A percentile compares a stretch with the other conserved stretches of the same genome.
phyloP scores from a whole-genome alignment of 2,113 vertebrate genomes.

The Albula glossodonta region DNA sequence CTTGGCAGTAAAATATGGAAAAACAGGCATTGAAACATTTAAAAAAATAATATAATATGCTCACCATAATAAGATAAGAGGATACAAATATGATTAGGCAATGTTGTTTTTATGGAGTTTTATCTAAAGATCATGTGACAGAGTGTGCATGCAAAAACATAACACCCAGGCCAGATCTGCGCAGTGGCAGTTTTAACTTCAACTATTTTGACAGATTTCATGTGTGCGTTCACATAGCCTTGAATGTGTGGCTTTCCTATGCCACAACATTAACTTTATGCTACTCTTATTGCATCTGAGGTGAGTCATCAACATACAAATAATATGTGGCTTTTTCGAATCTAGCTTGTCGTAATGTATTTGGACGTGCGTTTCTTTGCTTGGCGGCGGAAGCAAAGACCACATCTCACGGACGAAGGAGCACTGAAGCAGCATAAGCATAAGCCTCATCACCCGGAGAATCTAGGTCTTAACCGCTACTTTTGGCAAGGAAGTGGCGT shows the following conservation, averaged over 20 bases:
- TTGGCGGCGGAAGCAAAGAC: not conserved
- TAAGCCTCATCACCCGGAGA: not conserved
- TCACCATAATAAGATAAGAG: not conserved
- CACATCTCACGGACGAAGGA: not conserved
- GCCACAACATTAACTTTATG: not conserved
- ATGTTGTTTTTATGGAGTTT: not conserved
- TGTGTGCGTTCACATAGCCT: not conserved
- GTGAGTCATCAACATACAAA: not conserved
- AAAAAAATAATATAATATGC: slow-evolving; percentile 13
- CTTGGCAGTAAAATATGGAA: slow-evolving; percentile 13
- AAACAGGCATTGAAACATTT: slow-evolving; percentile 19
- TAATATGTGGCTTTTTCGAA: not conserved
- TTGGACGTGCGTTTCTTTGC: not conserved
- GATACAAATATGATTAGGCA: not conserved
- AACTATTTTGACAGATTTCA: not conserved
- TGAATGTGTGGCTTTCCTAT: not conserved
- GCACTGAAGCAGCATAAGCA: not conserved
- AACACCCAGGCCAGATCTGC: not conserved
- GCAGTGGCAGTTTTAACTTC: not conserved
- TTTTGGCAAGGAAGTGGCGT: slow-evolving; percentile 14
- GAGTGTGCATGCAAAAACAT: not conserved
- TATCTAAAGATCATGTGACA: not conserved
- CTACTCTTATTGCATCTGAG: not conserved
- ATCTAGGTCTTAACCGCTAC: slow-evolving; percentile 25
- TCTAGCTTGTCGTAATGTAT: not conserved